Evolutionary conservation across 2,888 invertebrate species (phyloP).

Genomic region (Parelbella ahira): DNA sequence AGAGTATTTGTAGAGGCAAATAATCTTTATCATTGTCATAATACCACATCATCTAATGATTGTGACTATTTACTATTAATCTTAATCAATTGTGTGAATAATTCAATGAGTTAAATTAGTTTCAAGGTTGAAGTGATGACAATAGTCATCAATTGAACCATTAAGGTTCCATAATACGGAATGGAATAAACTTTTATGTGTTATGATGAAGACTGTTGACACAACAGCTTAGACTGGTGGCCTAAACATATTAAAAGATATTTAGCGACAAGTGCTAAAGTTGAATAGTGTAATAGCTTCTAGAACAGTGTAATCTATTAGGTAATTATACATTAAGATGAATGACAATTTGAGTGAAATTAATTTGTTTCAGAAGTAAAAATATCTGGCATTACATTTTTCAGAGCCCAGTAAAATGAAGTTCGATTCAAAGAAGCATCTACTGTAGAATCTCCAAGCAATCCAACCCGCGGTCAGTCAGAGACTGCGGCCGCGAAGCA

Average conservation of each 20-base stretch:
- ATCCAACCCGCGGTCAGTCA: constrained; percentile 46
- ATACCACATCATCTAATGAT: neutral
- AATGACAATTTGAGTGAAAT: no score
- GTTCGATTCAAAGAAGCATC: constrained; percentile 37
- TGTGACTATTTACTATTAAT: constrained; percentile 3
- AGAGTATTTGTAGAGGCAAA: no score
- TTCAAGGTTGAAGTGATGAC: constrained; percentile 10
- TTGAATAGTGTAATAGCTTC: no score
- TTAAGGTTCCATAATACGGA: neutral
- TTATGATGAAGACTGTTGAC: no score
- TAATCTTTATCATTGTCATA: no score
- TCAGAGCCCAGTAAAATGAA: constrained; percentile 12
- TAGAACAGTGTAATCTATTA: no score
- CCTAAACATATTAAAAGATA: no score
- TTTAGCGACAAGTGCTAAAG: no score
- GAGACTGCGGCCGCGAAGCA: constrained; percentile 43
- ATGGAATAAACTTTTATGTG: no score
- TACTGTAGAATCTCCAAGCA: constrained; percentile 51
- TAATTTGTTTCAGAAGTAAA: no score
- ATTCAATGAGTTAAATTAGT: constrained; percentile 10
- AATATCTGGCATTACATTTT: constrained; percentile 9
- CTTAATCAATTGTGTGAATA: constrained; percentile 13
- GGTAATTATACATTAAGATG: no score
- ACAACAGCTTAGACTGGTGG: no score
- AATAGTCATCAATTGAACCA: constrained; percentile 5